Conservation (phyloP, 2,113 vertebrate species). For the Silurus meridionalis region DNA sequence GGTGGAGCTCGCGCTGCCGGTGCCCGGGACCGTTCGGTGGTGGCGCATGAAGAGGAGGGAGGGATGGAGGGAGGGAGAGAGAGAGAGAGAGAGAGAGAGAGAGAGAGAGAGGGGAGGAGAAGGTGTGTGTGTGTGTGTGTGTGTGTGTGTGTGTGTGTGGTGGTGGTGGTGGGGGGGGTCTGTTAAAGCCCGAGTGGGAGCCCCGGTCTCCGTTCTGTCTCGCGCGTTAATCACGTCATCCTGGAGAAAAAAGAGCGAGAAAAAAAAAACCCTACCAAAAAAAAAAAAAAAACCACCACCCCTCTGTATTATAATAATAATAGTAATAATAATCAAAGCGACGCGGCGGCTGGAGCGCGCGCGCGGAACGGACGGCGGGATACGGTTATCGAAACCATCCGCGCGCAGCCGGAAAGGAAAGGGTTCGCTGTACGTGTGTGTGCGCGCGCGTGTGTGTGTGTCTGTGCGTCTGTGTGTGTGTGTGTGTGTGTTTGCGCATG, state of each 20-base stretch:
- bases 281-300: neutral
- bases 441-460: neutral
- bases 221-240: slow-evolving; percentile 17
- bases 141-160: neutral
- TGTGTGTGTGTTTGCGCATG: neutral
- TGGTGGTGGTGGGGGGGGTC: neutral
- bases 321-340: no score
- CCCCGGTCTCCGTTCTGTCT: slow-evolving; percentile 7
- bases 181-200: slow-evolving; percentile 14
- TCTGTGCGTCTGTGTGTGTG: neutral
- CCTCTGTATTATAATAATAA: neutral
- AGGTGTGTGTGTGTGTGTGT: neutral
- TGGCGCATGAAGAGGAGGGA: slow-evolving; percentile 27
- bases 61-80: neutral
- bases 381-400: neutral
- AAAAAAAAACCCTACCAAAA: neutral
- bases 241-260: neutral
- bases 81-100: neutral
- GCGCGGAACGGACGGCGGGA: slow-evolving; percentile 2
- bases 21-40: slow-evolving; percentile 69
- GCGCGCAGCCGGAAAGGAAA: slow-evolving; percentile 20
- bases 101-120: neutral
- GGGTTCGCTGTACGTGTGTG: neutral
- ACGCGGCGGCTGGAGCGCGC: neutral
- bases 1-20: slow-evolving; percentile 74